These are phyloP conservation scores for Dryoscopus gambensis DNA, from an alignment of 2,113 vertebrate genomes.

Conservation along the genomic window DNA sequence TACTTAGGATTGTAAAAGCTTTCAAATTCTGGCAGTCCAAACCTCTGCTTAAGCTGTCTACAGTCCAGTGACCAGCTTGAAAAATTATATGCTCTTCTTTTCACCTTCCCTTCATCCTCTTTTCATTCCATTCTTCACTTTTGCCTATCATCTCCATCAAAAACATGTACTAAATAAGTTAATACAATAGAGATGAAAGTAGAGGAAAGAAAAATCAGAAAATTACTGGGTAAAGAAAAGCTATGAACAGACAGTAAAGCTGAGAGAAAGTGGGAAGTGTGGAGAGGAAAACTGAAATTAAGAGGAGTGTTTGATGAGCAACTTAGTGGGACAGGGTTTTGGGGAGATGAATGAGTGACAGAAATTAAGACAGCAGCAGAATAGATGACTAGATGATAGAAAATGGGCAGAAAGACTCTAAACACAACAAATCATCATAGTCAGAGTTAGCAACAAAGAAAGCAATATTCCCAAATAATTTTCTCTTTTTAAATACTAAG, in stretches of 20 bases:
- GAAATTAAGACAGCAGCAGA: neutral
- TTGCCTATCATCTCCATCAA: neutral
- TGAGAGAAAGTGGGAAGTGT: neutral
- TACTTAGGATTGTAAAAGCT: neutral
- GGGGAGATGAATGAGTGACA: neutral
- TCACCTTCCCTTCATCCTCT: neutral
- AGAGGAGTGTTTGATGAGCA: neutral
- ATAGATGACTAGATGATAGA: neutral
- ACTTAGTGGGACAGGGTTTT: neutral
- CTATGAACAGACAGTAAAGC: neutral
- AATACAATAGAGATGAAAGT: neutral
- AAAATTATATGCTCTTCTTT: neutral
- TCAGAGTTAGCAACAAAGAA: neutral
- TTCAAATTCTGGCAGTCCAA: neutral
- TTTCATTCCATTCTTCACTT: neutral
- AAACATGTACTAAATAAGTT: neutral
- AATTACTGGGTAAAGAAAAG: neutral
- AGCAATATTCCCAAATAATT: neutral
- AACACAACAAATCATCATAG: neutral
- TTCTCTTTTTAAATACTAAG: neutral
- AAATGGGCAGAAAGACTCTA: neutral
- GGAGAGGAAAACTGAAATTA: neutral
- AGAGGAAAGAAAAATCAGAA: neutral
- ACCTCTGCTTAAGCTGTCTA: neutral
- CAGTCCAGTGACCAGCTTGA: neutral